These are phyloP conservation scores for Leptobrachium ailaonicum DNA, from an alignment of 2,113 vertebrate genomes.

Conservation along the genomic window DNA sequence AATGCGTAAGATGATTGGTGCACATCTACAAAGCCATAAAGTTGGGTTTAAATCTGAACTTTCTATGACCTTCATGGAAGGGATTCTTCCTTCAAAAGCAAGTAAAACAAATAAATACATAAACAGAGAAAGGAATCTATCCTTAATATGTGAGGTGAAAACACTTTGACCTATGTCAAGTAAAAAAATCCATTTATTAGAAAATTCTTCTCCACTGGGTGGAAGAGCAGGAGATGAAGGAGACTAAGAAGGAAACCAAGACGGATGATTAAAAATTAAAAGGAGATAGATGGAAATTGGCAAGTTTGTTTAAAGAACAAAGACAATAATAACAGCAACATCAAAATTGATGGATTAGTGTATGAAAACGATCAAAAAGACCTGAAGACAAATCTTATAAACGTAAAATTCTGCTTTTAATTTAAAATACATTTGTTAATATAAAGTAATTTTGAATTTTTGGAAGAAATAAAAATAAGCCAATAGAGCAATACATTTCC, in stretches of 20 bases:
- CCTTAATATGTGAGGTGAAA: slow-evolving; percentile 28
- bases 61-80: slow-evolving; percentile 54
- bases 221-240: neutral
- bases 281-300: slow-evolving; percentile 37
- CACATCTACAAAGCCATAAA: too few relatives aligned
- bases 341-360: too few relatives aligned
- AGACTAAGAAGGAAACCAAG: neutral
- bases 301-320: neutral
- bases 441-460: too few relatives aligned
- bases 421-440: too few relatives aligned
- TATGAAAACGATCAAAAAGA: too few relatives aligned
- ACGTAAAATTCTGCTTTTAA: too few relatives aligned
- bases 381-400: too few relatives aligned
- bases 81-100: slow-evolving; percentile 56
- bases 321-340: neutral
- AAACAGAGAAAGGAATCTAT: slow-evolving; percentile 53
- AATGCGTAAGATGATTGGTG: too few relatives aligned
- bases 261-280: slow-evolving; percentile 25
- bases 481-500: too few relatives aligned
- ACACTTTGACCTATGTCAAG: slow-evolving; percentile 26
- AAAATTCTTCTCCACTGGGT: slow-evolving; percentile 11
- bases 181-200: slow-evolving; percentile 17
- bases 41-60: slow-evolving; percentile 47
- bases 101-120: slow-evolving; percentile 45
- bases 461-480: too few relatives aligned